phyloP scores from a whole-genome alignment of 1,140 invertebrate genomes.

The Phocides pigmalion region DNA sequence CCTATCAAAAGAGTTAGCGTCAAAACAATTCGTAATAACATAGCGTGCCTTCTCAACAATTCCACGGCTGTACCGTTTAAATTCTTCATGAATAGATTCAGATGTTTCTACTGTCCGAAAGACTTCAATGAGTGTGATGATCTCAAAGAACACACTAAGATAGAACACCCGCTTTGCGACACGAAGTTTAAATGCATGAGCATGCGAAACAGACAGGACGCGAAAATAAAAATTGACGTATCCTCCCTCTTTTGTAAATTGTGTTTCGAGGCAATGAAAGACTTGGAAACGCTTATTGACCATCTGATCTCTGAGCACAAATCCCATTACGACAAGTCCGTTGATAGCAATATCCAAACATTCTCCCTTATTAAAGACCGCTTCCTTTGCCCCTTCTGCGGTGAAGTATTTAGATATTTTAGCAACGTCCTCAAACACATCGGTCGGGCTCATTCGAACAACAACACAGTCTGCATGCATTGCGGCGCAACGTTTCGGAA shows the following conservation, averaged over 20 bases:
- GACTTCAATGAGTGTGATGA: conserved; percentile 57
- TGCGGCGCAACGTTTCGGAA: conserved; percentile 63
- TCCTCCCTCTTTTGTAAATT: conserved; percentile 61
- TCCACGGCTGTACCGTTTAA: conserved; percentile 69
- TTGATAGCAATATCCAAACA: conserved; percentile 50
- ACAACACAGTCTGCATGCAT: conserved; percentile 61
- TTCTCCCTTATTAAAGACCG: conserved; percentile 60
- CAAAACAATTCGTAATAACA: conserved; percentile 55
- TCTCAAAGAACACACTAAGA: conserved; percentile 55
- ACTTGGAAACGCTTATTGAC: conserved; percentile 52
- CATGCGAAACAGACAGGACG: conserved; percentile 54
- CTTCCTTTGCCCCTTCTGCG: conserved; percentile 61
- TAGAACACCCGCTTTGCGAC: conserved; percentile 61
- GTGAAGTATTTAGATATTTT: conserved; percentile 58
- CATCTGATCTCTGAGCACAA: conserved; percentile 62
- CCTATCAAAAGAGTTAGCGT: conserved; percentile 40
- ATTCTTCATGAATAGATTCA: conserved; percentile 62
- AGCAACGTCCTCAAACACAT: conserved; percentile 62
- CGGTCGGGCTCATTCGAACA: conserved; percentile 55
- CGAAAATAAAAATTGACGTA: conserved; percentile 63
- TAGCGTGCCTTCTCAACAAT: conserved; percentile 63
- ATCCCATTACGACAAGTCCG: conserved; percentile 46
- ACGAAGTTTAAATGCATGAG: conserved; percentile 57
- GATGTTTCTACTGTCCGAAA: conserved; percentile 70
- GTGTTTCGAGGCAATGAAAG: conserved; percentile 49